Conservation (phyloP, 2,888 invertebrate species). For the Trachelus iudaicus region DNA sequence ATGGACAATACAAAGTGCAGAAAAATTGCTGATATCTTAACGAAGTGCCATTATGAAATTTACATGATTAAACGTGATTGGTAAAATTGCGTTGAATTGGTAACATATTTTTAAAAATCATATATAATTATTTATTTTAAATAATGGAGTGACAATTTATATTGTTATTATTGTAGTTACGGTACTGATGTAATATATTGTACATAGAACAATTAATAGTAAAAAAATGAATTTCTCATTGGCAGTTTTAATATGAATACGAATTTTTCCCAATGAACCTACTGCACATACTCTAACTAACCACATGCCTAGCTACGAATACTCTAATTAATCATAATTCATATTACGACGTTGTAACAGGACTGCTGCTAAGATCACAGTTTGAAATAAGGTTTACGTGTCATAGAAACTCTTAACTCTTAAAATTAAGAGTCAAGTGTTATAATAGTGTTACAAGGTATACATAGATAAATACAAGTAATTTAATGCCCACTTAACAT, state of each 20-base stretch:
- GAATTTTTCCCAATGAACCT: neutral
- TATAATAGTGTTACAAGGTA: neutral
- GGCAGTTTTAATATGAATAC: neutral
- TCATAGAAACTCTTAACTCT: neutral
- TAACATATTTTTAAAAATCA: neutral
- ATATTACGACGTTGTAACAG: neutral
- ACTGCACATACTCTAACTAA: neutral
- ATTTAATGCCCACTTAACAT: neutral
- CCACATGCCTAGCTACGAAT: neutral
- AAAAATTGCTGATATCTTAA: neutral
- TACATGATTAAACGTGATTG: too few species aligned
- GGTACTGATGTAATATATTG: neutral
- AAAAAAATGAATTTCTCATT: neutral
- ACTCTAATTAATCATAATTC: neutral
- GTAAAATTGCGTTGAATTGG: neutral
- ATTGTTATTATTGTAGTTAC: neutral
- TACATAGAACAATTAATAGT: neutral
- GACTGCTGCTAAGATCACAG: neutral
- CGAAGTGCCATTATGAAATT: neutral
- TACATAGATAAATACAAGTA: neutral
- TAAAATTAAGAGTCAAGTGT: neutral
- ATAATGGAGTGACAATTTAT: neutral
- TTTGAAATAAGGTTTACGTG: neutral
- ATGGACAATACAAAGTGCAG: neutral
- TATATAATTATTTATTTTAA: neutral